These are phyloP conservation scores for Cichladusa arquata DNA, from an alignment of 2,113 vertebrate genomes.

Conservation along the genomic window DNA sequence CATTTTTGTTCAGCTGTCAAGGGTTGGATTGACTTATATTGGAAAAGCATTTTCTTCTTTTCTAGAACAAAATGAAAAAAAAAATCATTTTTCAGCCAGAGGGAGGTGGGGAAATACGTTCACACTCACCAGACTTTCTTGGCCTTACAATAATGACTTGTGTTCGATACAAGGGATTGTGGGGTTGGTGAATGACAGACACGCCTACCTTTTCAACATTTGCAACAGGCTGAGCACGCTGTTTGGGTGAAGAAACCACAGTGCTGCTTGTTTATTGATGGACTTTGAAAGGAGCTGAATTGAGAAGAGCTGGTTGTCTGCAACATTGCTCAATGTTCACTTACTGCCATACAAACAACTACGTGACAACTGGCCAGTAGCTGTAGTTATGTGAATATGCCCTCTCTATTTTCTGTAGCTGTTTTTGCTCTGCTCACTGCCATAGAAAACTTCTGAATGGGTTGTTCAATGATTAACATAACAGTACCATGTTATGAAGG, in stretches of 20 bases:
- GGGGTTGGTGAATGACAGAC: not conserved
- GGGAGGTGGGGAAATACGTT: not conserved
- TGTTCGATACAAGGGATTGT: not conserved
- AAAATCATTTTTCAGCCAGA: not conserved
- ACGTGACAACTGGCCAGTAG: not conserved
- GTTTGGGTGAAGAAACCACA: not conserved
- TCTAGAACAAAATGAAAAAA: not conserved
- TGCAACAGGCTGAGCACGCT: not conserved
- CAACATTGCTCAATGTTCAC: not conserved
- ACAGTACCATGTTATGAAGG: not conserved
- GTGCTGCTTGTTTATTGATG: not conserved
- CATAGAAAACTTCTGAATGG: not conserved
- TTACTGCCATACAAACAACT: not conserved
- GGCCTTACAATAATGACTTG: not conserved
- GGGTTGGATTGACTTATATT: not conserved
- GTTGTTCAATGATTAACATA: not conserved
- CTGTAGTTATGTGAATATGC: not conserved
- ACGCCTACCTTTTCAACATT: not conserved
- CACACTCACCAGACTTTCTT: not conserved
- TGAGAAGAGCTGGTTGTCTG: not conserved
- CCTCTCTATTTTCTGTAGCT: not conserved
- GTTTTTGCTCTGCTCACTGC: not conserved
- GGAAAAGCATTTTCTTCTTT: not conserved
- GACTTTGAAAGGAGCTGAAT: not conserved
- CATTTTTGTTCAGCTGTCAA: not conserved